Percentiles rank a stretch among this genome's conserved stretches.
Evolutionary conservation across 2,888 invertebrate genomes (phyloP).

Genomic region (Magallana nippona): DNA sequence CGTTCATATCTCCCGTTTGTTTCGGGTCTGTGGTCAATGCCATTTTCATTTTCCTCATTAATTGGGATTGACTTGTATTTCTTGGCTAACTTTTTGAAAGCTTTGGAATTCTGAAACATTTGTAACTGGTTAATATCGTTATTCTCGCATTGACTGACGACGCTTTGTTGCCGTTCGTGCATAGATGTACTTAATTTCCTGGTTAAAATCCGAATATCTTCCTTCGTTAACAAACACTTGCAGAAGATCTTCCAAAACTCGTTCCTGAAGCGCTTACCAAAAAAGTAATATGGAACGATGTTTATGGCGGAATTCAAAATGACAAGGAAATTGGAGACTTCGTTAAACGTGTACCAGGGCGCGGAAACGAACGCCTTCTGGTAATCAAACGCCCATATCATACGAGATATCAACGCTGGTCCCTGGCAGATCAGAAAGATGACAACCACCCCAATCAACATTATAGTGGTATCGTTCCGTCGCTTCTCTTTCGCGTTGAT

Average conservation of each 20-base stretch:
- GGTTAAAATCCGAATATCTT: slow-evolving; percentile 64
- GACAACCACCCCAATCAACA: slow-evolving; percentile 79
- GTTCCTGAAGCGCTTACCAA: slow-evolving; percentile 77
- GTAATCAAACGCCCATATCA: slow-evolving; percentile 76
- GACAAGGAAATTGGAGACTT: slow-evolving; percentile 78
- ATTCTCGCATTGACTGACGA: slow-evolving; percentile 51
- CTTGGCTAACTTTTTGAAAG: slow-evolving; percentile 25
- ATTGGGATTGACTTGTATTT: slow-evolving; percentile 2
- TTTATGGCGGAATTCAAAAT: slow-evolving; percentile 79
- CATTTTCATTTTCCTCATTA: neutral
- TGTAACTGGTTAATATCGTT: slow-evolving; percentile 59
- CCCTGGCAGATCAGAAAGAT: slow-evolving; percentile 79
- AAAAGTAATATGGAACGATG: slow-evolving; percentile 80
- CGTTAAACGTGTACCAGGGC: slow-evolving; percentile 74
- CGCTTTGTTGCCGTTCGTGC: slow-evolving; percentile 58
- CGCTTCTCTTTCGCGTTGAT: slow-evolving; percentile 77
- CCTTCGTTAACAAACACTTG: slow-evolving; percentile 68
- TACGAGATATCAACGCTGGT: slow-evolving; percentile 78
- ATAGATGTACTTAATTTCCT: slow-evolving; percentile 70
- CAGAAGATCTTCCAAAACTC: slow-evolving; percentile 78
- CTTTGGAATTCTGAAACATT: slow-evolving; percentile 32
- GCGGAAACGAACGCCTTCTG: slow-evolving; percentile 54
- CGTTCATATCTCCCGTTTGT: neutral
- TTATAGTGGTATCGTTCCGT: slow-evolving; percentile 79
- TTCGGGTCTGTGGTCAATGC: neutral